These are phyloP conservation scores for Mastomys natalensis DNA, from an alignment of 2,113 vertebrate species.

Conservation along the genomic window DNA sequence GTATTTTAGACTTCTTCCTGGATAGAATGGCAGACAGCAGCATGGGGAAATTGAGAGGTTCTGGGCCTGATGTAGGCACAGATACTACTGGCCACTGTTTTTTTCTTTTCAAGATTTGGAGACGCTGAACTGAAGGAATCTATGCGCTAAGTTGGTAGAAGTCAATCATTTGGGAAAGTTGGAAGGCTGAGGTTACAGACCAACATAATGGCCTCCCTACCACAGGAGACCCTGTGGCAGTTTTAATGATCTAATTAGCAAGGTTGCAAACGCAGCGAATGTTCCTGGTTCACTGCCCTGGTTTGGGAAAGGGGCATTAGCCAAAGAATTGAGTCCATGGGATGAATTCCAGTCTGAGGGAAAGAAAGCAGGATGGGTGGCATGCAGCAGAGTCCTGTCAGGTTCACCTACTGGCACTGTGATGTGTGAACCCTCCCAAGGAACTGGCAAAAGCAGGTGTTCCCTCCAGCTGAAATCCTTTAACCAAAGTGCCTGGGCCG, in stretches of 20 bases:
- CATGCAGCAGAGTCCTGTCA: not conserved
- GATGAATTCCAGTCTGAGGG: constrained; percentile 61
- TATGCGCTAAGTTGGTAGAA: not conserved
- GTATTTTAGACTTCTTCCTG: not conserved
- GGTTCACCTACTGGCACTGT: not conserved
- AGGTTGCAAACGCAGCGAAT: not conserved
- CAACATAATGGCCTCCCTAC: not conserved
- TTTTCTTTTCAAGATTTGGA: not conserved
- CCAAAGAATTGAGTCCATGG: constrained; percentile 44
- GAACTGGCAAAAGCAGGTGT: constrained; percentile 60
- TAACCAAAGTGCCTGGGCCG: not conserved
- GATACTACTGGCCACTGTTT: not conserved
- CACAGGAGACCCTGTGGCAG: not conserved
- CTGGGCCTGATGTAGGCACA: not conserved
- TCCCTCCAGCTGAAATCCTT: not conserved
- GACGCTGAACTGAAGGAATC: not conserved
- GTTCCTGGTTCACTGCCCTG: not conserved
- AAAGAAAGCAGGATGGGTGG: not conserved
- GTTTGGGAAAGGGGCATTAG: not conserved
- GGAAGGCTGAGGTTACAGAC: not conserved
- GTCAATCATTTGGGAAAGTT: not conserved
- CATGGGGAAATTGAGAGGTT: not conserved
- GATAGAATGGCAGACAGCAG: not conserved
- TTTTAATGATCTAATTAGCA: not conserved
- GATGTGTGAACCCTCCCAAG: not conserved